phyloP scores from a whole-genome alignment of 2,888 invertebrate genomes.

The Notodonta ziczac region DNA sequence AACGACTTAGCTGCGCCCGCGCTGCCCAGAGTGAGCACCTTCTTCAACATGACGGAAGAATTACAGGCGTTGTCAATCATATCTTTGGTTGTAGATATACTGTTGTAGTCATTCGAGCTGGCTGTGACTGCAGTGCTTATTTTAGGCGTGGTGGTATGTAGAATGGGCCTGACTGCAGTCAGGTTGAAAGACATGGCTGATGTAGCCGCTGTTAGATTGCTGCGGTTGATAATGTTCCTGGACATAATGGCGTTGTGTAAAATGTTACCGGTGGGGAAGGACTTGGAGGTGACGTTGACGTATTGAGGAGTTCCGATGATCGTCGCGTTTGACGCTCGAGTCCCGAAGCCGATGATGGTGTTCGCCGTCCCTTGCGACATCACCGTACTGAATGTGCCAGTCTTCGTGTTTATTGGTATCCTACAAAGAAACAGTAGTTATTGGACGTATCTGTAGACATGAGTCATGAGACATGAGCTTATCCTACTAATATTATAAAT shows the following conservation, averaged over 20 bases:
- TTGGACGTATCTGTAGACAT: too few relatives aligned
- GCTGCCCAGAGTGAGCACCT: conserved; percentile 78
- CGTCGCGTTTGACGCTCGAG: conserved; percentile 69
- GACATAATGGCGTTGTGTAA: conserved; percentile 81
- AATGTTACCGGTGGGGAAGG: conserved; percentile 80
- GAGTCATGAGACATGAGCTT: too few relatives aligned
- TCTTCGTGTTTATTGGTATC: conserved; percentile 75
- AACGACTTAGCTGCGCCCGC: conserved; percentile 76
- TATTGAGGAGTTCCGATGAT: conserved; percentile 76
- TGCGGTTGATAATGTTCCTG: conserved; percentile 73
- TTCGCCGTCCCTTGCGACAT: conserved; percentile 80
- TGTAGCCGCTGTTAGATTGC: conserved; percentile 53
- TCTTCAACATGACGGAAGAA: conserved; percentile 81
- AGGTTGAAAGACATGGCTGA: conserved; percentile 72
- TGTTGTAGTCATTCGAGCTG: conserved; percentile 67
- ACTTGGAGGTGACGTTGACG: conserved; percentile 77
- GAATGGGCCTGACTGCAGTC: conserved; percentile 63
- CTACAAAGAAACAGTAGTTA: conserved; percentile 47
- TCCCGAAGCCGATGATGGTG: conserved; percentile 77
- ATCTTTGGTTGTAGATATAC: conserved; percentile 77
- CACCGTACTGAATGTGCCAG: conserved; percentile 76
- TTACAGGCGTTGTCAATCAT: conserved; percentile 82
- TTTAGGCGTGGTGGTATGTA: conserved; percentile 68
- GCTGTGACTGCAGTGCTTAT: conserved; percentile 63
- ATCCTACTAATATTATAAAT: too few relatives aligned